These are phyloP conservation scores for Melikaiella ostensackeni DNA, from an alignment of 2,888 invertebrate genomes.

Conservation along the genomic window DNA sequence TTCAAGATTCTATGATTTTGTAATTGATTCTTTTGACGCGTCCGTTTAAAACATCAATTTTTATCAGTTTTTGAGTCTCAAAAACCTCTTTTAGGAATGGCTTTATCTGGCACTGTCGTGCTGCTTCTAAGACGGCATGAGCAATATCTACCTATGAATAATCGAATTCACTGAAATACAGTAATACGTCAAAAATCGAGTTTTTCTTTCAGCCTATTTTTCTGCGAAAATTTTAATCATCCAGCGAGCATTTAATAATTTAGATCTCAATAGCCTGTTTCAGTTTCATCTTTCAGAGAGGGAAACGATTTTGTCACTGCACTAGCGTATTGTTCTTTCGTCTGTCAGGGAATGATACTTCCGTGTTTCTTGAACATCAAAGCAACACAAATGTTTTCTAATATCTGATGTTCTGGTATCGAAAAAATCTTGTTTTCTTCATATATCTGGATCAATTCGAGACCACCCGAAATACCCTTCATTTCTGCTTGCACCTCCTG, in stretches of 20 bases:
- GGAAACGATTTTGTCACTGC: background rate
- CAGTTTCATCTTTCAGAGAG: background rate
- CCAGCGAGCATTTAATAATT: no score
- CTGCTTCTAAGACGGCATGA: no score
- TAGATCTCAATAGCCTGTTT: background rate
- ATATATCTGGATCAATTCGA: no score
- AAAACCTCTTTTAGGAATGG: slow-evolving; percentile 39
- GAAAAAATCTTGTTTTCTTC: background rate
- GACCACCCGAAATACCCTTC: no score
- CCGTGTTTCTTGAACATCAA: background rate
- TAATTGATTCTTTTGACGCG: slow-evolving; percentile 45
- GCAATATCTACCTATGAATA: no score
- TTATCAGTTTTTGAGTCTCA: background rate
- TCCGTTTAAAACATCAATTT: slow-evolving; percentile 34
- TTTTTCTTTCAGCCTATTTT: no score
- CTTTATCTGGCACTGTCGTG: slow-evolving; percentile 43
- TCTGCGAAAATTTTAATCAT: no score
- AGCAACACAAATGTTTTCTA: background rate
- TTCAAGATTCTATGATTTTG: slow-evolving; percentile 40
- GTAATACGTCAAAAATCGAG: no score
- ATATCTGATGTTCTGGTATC: background rate
- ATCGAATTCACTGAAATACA: no score
- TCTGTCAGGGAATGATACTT: background rate
- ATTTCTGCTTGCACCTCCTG: no score
- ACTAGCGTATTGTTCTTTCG: background rate